phyloP scores from a whole-genome alignment of 2,113 vertebrate species.

The Callionymus lyra region DNA sequence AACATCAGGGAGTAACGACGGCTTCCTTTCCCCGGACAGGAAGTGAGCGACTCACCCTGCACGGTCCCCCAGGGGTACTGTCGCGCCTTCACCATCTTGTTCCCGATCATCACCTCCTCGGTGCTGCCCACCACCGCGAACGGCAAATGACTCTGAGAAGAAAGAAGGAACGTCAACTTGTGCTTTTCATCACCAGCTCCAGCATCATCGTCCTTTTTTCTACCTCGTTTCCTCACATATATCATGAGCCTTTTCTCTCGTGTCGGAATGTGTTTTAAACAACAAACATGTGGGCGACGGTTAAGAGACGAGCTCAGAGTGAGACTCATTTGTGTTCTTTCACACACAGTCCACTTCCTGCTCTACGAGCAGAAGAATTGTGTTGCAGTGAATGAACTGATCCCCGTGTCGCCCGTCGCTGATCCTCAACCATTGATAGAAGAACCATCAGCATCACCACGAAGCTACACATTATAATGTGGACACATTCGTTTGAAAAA shows the following conservation, averaged over 20 bases:
- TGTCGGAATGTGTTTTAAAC: no score
- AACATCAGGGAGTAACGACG: slow-evolving; percentile 12
- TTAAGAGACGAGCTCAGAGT: no score
- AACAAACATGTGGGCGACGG: no score
- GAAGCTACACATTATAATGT: no score
- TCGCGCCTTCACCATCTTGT: slow-evolving; percentile 96
- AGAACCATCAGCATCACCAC: no score
- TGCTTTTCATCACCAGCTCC: not conserved
- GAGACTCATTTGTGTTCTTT: slow-evolving; percentile 31
- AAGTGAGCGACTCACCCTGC: slow-evolving; percentile 75
- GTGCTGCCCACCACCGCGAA: slow-evolving; percentile 97
- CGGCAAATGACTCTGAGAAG: slow-evolving; percentile 85
- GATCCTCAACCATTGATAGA: not conserved
- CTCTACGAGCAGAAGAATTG: slow-evolving; percentile 18
- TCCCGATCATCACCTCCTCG: slow-evolving; percentile 96
- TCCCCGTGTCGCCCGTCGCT: slow-evolving; percentile 23
- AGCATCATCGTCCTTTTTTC: no score
- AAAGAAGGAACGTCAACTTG: not conserved
- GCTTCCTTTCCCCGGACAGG: slow-evolving; percentile 47
- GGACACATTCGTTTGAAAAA: no score
- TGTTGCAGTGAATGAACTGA: slow-evolving; percentile 15
- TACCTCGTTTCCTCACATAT: no score
- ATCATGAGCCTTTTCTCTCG: no score
- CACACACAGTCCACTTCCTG: slow-evolving; percentile 49
- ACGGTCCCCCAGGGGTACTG: slow-evolving; percentile 98